Evolutionary conservation across 1,140 invertebrate genomes (phyloP).

Genomic region (Tetramorium simillimum): DNA sequence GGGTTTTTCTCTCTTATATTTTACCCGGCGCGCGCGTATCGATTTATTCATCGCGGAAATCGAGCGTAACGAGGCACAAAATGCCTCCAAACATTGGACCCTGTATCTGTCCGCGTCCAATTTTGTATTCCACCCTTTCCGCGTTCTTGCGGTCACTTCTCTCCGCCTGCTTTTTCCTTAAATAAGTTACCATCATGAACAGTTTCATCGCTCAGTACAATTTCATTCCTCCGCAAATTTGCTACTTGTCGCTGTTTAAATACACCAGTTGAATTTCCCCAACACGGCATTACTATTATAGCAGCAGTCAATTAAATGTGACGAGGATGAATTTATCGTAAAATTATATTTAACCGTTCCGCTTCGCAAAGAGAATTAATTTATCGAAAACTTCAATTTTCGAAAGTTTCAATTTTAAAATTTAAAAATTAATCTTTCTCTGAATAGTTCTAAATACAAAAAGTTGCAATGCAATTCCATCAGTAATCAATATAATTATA

Average conservation of each 20-base stretch:
- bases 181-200: conserved; percentile 35
- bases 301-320: neutral
- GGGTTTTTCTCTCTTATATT: conserved; percentile 43
- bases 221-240: conserved; percentile 10
- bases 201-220: conserved; percentile 1
- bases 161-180: conserved; percentile 35
- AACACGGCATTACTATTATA: neutral
- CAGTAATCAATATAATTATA: neutral
- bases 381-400: neutral
- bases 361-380: neutral
- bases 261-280: neutral
- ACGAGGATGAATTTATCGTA: neutral
- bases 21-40: conserved; percentile 55
- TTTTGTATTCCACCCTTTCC: conserved; percentile 56
- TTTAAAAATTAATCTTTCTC: neutral
- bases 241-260: conserved; percentile 35
- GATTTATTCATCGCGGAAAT: conserved; percentile 77
- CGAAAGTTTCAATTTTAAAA: neutral
- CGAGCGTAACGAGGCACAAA: conserved; percentile 77
- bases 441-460: neutral
- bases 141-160: conserved; percentile 41
- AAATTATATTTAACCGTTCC: neutral
- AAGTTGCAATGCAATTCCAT: neutral
- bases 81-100: conserved; percentile 74
- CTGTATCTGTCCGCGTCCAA: conserved; percentile 38